A percentile compares a stretch with the other conserved stretches of the same genome.
These are phyloP conservation scores for Numida meleagris DNA, from an alignment of 2,113 vertebrate species.

Conservation along the genomic window DNA sequence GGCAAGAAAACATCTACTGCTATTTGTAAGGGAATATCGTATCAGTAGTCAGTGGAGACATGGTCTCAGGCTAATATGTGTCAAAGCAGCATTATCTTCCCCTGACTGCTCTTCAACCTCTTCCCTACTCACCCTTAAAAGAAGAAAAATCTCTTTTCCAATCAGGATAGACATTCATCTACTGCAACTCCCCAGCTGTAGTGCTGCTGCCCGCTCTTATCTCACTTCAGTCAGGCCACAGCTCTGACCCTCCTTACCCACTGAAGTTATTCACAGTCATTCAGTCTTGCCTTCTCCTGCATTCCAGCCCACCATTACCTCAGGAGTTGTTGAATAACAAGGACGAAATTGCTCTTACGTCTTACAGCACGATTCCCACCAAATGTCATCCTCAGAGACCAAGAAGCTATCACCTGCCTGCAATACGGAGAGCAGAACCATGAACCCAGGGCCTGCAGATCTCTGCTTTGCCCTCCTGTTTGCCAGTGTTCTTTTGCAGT, in stretches of 20 bases:
- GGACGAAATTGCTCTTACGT: neutral
- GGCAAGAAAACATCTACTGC: neutral
- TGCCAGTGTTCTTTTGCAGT: fast-evolving
- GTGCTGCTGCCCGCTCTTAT: neutral
- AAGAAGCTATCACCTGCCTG: neutral
- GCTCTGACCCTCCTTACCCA: neutral
- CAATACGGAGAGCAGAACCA: neutral
- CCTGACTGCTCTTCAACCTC: neutral
- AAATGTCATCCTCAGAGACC: neutral
- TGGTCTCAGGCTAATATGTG: neutral
- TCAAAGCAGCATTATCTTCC: neutral
- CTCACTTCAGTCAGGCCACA: neutral
- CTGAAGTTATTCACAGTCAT: fast-evolving
- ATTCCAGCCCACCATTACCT: neutral
- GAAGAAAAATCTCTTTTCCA: neutral
- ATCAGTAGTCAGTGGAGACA: neutral
- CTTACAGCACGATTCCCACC: neutral
- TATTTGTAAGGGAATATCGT: fast-evolving
- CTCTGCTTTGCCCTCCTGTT: neutral
- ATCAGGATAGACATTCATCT: neutral
- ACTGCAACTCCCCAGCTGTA: neutral
- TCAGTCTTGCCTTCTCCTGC: neutral
- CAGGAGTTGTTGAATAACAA: neutral
- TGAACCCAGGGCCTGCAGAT: neutral
- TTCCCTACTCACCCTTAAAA: fast-evolving